Base-by-base conservation (phyloP, 2,888 invertebrate genomes). In the Belgica antarctica region DNA sequence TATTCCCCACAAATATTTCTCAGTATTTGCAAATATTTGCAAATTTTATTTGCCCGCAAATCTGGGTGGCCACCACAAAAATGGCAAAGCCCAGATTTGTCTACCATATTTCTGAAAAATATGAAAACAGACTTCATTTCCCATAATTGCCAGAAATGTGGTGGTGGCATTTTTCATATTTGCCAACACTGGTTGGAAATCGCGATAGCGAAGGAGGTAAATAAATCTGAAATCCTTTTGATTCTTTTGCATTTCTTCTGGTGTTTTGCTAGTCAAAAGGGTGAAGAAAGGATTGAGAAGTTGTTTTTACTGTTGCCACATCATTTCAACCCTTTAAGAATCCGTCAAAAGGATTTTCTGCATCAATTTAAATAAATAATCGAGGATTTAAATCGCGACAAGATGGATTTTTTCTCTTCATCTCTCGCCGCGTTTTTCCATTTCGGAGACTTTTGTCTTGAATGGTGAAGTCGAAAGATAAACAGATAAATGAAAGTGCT, bases 321-420 rank as follows among this genome's bases (percentile, higher is more conserved):
- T 7, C 25, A 59, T 59, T 59, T 59, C 25, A 59, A 59, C 59
- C 59, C 31, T 62, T 62, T 62, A n/a, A 28, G 19, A 62, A 25
- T 7, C 27, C 25, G 31, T 61, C 31, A 62, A 2, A 27, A 61
- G 7, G 61, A 61, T 61, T 61, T 24, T 25, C 8, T 59, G 25
- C 59, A 59, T 59, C 59, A 31, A 65, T 65, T 68, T 68, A 25
- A 46, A 68, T 68, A 68, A 68, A 68, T 68, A 68, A 57, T 68
- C 68, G 68, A 46, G 68, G 57, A 52, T 68, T 68, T 68, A 34
- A 57, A 57, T 31, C 47, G 47, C 31, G 68, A 47, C 68, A 68
- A 68, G 47, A 28, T 17, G 34, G 52, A 28, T 65, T 65, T 65
- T 47, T 12, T 4, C 27, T 12, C 15, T 46, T 46, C 3, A 7